Conservation (phyloP, 92 coral and sea anemone genomes). For the Porites rus region DNA sequence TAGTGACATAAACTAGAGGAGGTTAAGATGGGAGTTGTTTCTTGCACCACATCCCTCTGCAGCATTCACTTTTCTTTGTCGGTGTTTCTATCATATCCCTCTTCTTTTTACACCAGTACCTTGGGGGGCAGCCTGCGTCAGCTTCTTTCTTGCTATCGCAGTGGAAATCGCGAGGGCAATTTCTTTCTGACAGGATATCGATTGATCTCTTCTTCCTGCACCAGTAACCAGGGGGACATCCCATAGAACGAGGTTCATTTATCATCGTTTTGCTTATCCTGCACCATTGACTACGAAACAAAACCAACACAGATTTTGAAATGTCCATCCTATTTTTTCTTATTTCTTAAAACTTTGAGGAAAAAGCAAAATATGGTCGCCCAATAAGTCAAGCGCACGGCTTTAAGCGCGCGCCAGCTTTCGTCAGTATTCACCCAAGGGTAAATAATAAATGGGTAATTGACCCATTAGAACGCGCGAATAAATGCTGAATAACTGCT, state of each 20-base stretch:
- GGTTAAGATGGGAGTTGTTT: conserved; percentile 30
- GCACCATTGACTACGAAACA: conserved; percentile 41
- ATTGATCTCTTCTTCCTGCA: conserved; percentile 59
- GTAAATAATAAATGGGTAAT: no score
- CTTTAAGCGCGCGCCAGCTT: no score
- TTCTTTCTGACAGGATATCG: conserved; percentile 17
- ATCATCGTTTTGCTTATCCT: background rate
- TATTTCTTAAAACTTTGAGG: no score
- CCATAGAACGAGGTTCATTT: conserved; percentile 26
- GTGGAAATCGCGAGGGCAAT: conserved; percentile 26
- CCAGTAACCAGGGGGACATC: conserved; percentile 91
- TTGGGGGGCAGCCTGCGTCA: conserved; percentile 48
- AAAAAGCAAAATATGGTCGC: no score
- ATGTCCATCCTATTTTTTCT: background rate
- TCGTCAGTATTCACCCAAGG: no score
- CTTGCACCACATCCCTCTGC: conserved; percentile 81
- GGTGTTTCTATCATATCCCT: conserved; percentile 49
- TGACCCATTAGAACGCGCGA: no score
- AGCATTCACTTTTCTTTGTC: conserved; percentile 54
- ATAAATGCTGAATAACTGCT: background rate
- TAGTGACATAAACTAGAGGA: background rate
- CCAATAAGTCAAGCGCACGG: no score
- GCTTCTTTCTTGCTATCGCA: conserved; percentile 56
- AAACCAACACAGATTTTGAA: background rate
- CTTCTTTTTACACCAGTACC: conserved; percentile 74